A percentile compares a stretch with the other conserved stretches of the same genome.
Conservation (phyloP, 1,140 invertebrate species). For the Nomia melanderi region DNA sequence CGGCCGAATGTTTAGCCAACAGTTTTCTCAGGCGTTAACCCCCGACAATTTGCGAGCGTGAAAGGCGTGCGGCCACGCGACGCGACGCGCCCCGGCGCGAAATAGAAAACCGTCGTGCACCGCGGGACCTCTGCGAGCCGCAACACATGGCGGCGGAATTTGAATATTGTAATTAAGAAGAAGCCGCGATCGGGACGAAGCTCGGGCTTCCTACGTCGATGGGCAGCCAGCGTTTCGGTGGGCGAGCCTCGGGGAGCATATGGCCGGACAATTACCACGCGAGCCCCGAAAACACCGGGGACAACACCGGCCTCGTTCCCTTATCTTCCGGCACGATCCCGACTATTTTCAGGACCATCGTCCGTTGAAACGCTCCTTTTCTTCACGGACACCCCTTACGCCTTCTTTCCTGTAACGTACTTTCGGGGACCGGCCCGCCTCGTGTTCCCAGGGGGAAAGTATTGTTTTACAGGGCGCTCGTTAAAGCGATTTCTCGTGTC, state of each 20-base stretch:
- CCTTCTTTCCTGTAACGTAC: conserved; percentile 42
- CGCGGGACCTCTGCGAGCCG: conserved; percentile 15
- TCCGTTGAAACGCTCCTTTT: conserved; percentile 26
- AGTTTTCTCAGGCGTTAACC: conserved; percentile 66
- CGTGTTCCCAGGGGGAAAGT: not conserved
- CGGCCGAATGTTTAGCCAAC: conserved; percentile 76
- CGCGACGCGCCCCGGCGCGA: conserved; percentile 4
- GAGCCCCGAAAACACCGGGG: conserved; percentile 49
- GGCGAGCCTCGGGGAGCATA: conserved; percentile 66
- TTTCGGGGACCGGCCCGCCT: not conserved
- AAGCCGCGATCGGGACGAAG: conserved; percentile 65
- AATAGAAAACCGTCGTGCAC: conserved; percentile 18
- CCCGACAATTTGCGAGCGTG: conserved; percentile 39
- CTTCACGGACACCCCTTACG: conserved; percentile 8
- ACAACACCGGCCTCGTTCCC: conserved; percentile 9
- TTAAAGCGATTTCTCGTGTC: conserved; percentile 21
- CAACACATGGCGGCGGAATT: conserved; percentile 73
- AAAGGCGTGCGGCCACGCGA: conserved; percentile 27
- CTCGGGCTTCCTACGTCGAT: conserved; percentile 50
- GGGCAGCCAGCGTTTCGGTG: conserved; percentile 66
- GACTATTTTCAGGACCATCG: conserved; percentile 32
- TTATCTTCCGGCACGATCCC: conserved; percentile 56
- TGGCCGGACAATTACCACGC: conserved; percentile 65
- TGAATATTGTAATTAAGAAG: conserved; percentile 78
- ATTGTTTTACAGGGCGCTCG: not conserved